These are phyloP conservation scores for Pentalonia nigronervosa DNA, from an alignment of 1,140 invertebrate genomes.

Conservation along the genomic window DNA sequence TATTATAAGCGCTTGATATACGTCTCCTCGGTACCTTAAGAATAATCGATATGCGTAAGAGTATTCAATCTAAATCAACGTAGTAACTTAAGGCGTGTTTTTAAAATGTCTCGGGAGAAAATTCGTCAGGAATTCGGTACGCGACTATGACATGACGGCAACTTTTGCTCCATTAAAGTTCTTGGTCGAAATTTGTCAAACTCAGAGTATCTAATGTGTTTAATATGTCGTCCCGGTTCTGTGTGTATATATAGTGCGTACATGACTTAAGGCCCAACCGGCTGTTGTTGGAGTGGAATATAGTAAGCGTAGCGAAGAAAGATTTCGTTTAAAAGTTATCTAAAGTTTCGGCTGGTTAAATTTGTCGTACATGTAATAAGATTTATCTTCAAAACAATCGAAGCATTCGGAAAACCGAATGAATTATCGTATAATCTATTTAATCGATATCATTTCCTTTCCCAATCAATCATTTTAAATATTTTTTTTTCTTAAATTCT, in stretches of 20 bases:
- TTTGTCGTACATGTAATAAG: background rate
- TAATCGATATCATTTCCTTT: background rate
- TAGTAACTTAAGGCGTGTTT: background rate
- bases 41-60: background rate
- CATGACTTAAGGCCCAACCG: background rate
- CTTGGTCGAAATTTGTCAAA: constrained; percentile 43
- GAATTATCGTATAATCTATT: background rate
- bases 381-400: constrained; percentile 20
- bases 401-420: background rate
- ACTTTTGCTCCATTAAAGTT: constrained; percentile 52
- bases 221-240: constrained; percentile 29
- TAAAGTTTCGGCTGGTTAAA: background rate
- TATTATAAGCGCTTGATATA: background rate
- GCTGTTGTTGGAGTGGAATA: background rate
- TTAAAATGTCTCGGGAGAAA: background rate
- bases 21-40: background rate
- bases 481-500: background rate
- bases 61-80: constrained; percentile 21
- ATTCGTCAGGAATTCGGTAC: constrained; percentile 41
- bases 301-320: background rate
- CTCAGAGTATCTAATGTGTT: constrained; percentile 37
- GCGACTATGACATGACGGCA: constrained; percentile 5
- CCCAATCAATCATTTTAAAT: background rate
- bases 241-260: background rate
- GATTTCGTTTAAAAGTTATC: constrained; percentile 46